Evolutionary conservation across 2,797 vertebrate species (phyloP), one percentile per base, ranked within the genome.

Genomic region (Vultur gryphus): DNA sequence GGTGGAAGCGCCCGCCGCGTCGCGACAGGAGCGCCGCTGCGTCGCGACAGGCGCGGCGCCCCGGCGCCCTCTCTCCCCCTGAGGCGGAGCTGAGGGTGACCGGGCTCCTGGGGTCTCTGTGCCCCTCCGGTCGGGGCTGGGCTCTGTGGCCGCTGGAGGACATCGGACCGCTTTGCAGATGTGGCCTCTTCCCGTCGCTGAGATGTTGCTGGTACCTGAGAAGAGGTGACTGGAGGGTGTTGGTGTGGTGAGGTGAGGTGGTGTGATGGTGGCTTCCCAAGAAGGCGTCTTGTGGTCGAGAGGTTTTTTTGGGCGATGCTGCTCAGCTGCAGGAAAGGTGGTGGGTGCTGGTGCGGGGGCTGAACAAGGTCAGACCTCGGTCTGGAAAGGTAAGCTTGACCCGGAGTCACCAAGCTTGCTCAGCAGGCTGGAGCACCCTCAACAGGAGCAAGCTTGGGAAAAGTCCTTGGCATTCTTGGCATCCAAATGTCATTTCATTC

Each of bases 401-500:
- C 12, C 5, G 2, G 16, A 6, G n/a, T 25, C 44, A 25, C 57
- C 58, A 2, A 8, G 16, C 23, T 48, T 6, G n/a, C 35, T 54
- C 10, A 1, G 7, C 9, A 7, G 26, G 44, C 37, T 48, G 52
- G 5, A 8, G 3, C 58, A 16, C 35, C 10, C 9, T 20, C 7
- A 21, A 0, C 15, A 14, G 37, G n/a, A 37, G 44, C 13, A 7
- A 14, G 51, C 39, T 9, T 31, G 24, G 14, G 82, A 26, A 44
- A 25, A 51, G n/a, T 13, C 57, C 44, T 58, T 49, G 62, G 39
- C 16, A 3, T 44, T 69, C 77, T 33, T 51, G 61, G 54, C 25
- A 4, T 20, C 24, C 3, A 0, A 7, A 15, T 11, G 46, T 37
- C 26, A 2, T 28, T 83, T 80, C 5, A 2, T 43, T 80, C 0